Evolutionary conservation across 2,797 vertebrate genomes (phyloP).

Genomic region (Bryconaethiops microstoma): DNA sequence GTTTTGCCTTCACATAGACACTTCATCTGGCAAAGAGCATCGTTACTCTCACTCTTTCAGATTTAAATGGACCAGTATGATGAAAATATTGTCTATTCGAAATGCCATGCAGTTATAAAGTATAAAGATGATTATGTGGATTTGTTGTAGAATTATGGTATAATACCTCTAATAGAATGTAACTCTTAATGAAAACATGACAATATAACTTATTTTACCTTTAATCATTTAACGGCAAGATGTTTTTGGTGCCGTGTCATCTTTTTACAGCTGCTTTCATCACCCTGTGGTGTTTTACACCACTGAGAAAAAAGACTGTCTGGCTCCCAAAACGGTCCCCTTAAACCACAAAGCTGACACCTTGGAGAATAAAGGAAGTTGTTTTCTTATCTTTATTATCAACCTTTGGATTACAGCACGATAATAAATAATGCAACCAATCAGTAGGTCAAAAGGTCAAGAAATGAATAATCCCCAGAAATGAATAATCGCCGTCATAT

Average conservation of each 20-base stretch:
- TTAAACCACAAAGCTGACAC: conserved; percentile 27
- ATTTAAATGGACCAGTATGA: too few species aligned
- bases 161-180: neutral
- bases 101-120: too few species aligned
- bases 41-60: too few species aligned
- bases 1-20: neutral
- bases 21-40: too few species aligned
- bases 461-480: too few species aligned
- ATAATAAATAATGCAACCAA: too few species aligned
- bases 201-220: conserved; percentile 23
- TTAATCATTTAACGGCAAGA: neutral
- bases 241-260: neutral
- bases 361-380: neutral
- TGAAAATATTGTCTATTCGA: too few species aligned
- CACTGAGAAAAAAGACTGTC: neutral
- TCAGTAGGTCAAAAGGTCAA: too few species aligned
- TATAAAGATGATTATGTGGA: too few species aligned
- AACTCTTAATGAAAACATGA: conserved; percentile 27
- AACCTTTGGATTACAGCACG: neutral
- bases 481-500: too few species aligned
- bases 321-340: conserved; percentile 24
- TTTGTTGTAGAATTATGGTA: too few species aligned
- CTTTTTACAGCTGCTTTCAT: conserved; percentile 55
- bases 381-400: conserved; percentile 7
- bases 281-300: conserved; percentile 28